Evolutionary conservation across 2,113 vertebrate genomes (phyloP), one percentile per base, ranked within the genome.

Genomic region (Caranx ignobilis): DNA sequence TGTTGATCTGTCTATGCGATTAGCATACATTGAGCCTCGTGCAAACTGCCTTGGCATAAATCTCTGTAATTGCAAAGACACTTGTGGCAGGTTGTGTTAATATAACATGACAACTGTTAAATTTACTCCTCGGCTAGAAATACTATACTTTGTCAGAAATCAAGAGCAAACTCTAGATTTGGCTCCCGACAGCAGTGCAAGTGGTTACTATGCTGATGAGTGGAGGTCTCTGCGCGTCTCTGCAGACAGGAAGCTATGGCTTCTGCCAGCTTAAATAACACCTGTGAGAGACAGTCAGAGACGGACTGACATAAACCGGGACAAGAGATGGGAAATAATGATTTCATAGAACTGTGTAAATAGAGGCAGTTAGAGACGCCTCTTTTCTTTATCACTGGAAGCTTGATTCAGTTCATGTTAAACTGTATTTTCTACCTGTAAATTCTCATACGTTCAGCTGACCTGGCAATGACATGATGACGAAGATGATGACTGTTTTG

Each of bases 51-150:
- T 39, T 12, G 2, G 18, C 69, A 75, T 77, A 77, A 77, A 80
- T 79, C 68, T 80, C 39, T 52, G 26, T 71, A 50, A 85, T 63
- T 80, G 72, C 11, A 32, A 47, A 84, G 59, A 77, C 67, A 48
- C 54, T 18, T 0, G 3, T 57, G 60, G 52, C 45, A 54, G 62
- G 61, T 56, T 69, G 63, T 76, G 74, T 64, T 57, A 67, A 84
- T 74, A 57, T 45, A 79, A 64, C 69, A 79, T 75, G 68, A 68
- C 67, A 81, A 72, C 73, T 77, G 75, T 75, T 77, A 63, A 54
- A 81, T 62, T 18, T 65, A 68, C 72, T 66, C n/a, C 39, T 59
- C 55, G 37, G 60, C 8, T 50, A 32, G 74, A 75, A 67, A 78
- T 62, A 68, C 45, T 65, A 65, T 74, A 74, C 78, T 77, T 73